phyloP scores from a whole-genome alignment of 2,113 vertebrate species.

The Globicephala melas region DNA sequence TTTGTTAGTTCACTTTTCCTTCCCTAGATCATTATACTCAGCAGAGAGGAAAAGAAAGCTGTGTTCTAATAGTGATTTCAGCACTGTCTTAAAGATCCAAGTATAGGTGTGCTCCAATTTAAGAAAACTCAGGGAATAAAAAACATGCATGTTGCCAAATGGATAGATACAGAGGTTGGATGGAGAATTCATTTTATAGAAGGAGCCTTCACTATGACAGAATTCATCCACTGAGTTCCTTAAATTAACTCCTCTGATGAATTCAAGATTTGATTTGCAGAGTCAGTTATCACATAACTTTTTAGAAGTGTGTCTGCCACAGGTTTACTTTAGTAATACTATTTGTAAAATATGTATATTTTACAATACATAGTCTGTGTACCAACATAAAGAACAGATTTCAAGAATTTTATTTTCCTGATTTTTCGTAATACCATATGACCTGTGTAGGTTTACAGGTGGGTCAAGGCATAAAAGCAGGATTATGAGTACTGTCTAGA shows the following conservation, averaged over 20 bases:
- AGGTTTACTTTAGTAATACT: conserved; percentile 23
- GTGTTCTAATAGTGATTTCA: conserved; percentile 25
- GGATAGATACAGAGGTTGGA: background rate
- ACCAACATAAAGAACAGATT: background rate
- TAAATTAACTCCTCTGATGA: conserved; percentile 22
- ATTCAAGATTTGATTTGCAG: conserved; percentile 24
- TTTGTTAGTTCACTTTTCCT: conserved; percentile 24
- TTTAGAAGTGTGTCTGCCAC: background rate
- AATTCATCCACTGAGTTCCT: background rate
- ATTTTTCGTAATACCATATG: background rate
- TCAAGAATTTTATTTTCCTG: conserved; percentile 26
- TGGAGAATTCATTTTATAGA: conserved; percentile 11
- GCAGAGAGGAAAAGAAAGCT: conserved; percentile 16
- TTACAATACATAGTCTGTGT: background rate
- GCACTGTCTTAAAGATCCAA: conserved; percentile 24
- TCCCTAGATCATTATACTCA: conserved; percentile 1
- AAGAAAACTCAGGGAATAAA: conserved; percentile 21
- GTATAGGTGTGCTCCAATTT: conserved; percentile 24
- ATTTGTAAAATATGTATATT: conserved; percentile 26
- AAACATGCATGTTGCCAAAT: background rate
- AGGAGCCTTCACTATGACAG: conserved; percentile 5
- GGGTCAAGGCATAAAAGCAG: conserved; percentile 21
- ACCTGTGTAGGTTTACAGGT: background rate
- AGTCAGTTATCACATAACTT: background rate
- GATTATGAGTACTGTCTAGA: background rate